Percentiles rank a stretch among this genome's conserved stretches.
phyloP scores from a whole-genome alignment of 2,797 vertebrate genomes.

The Gallirallus australis region DNA sequence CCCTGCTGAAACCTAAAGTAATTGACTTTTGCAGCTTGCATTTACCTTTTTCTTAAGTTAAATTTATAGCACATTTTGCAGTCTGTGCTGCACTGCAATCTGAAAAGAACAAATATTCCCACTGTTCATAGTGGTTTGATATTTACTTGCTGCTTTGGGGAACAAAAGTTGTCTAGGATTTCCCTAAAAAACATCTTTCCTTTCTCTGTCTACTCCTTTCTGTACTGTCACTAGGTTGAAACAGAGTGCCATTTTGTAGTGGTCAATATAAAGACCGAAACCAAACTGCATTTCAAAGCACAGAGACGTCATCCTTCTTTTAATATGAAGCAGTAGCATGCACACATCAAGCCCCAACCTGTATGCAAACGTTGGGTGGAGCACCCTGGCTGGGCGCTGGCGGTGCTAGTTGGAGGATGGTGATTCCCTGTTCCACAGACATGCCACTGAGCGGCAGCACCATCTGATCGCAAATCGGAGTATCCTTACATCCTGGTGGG shows the following conservation, averaged over 20 bases:
- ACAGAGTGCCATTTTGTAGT: background rate
- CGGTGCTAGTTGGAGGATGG: background rate
- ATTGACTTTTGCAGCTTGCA: background rate
- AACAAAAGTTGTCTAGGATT: background rate
- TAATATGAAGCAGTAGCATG: background rate
- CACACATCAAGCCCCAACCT: background rate
- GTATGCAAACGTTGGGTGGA: background rate
- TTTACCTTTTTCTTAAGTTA: background rate
- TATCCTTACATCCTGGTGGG: background rate
- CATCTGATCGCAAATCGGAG: background rate
- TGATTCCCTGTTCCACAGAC: background rate
- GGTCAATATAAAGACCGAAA: background rate
- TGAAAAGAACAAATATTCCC: background rate
- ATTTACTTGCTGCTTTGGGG: background rate
- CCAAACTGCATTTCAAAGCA: background rate
- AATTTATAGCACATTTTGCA: background rate
- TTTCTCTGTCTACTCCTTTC: background rate
- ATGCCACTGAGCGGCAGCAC: background rate
- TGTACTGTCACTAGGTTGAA: background rate
- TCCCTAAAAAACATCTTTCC: background rate
- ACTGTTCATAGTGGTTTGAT: background rate
- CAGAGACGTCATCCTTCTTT: background rate
- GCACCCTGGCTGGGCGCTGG: background rate
- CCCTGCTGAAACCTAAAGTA: background rate
- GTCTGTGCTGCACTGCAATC: background rate